A percentile compares a stretch with the other conserved stretches of the same genome.
phyloP scores from a whole-genome alignment of 2,888 invertebrate species.

The Synergus itoensis region DNA sequence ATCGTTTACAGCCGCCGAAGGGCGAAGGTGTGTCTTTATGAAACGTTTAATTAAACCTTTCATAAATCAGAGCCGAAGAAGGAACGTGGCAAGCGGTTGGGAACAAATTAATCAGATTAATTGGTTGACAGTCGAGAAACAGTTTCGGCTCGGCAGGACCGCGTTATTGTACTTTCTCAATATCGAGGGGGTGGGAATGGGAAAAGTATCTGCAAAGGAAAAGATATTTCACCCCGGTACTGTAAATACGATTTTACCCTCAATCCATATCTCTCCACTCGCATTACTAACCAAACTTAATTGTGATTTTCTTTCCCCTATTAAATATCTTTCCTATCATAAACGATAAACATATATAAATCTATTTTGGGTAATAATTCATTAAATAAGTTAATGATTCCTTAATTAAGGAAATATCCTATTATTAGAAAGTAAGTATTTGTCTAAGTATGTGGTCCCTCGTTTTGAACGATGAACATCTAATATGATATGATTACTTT shows the following conservation, averaged over 20 bases:
- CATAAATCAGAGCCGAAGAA: conserved; percentile 63
- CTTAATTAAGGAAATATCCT: too few relatives aligned
- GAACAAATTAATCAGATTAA: conserved; percentile 76
- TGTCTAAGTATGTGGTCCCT: too few relatives aligned
- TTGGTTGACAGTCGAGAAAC: conserved; percentile 74
- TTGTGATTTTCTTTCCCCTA: too few relatives aligned
- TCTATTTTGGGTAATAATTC: too few relatives aligned
- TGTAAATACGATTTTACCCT: conserved; percentile 16
- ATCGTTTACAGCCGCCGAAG: conserved; percentile 49
- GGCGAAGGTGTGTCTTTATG: conserved; percentile 68
- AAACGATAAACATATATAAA: too few relatives aligned
- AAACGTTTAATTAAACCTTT: conserved; percentile 75
- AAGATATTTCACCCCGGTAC: conserved; percentile 9
- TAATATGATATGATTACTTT: too few relatives aligned
- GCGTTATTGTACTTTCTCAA: conserved; percentile 50
- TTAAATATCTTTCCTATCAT: too few relatives aligned
- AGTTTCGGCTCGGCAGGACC: conserved; percentile 60
- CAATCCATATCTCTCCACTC: not conserved
- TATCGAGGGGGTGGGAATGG: conserved; percentile 40
- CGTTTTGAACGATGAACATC: too few relatives aligned
- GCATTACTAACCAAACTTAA: too few relatives aligned
- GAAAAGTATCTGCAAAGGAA: conserved; percentile 20
- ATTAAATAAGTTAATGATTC: too few relatives aligned
- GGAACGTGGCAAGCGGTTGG: conserved; percentile 56
- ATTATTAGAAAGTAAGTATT: too few relatives aligned